Percentiles rank a stretch among this genome's conserved stretches.
Conservation (phyloP, 2,113 vertebrate species). For the Varanus salvator region DNA sequence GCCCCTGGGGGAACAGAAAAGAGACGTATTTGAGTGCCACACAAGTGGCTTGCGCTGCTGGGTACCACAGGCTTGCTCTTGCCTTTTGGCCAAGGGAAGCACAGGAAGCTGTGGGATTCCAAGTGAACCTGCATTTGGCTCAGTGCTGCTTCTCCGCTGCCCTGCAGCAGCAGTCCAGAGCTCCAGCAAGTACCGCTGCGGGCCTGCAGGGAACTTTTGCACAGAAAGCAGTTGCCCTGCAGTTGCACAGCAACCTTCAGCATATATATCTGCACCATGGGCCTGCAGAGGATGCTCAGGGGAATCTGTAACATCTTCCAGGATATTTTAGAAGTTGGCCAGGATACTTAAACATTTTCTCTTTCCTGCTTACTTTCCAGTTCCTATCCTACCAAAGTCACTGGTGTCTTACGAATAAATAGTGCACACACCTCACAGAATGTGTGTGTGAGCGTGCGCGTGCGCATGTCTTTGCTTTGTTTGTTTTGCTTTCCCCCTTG, state of each 20-base stretch:
- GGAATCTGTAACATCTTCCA: background rate
- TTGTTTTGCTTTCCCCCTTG: too few species aligned
- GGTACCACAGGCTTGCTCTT: background rate
- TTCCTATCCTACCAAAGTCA: background rate
- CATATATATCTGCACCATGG: background rate
- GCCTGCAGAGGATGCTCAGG: background rate
- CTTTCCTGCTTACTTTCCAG: background rate
- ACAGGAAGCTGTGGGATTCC: too few species aligned
- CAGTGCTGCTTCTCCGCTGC: background rate
- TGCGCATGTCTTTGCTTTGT: too few species aligned
- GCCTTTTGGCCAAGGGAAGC: background rate
- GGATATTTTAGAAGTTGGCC: background rate
- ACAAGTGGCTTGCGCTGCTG: background rate
- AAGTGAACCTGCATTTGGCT: background rate
- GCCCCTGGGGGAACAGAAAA: too few species aligned
- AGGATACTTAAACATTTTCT: background rate
- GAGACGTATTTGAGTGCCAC: background rate
- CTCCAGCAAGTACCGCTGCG: background rate
- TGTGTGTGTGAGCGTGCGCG: too few species aligned
- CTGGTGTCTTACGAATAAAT: background rate
- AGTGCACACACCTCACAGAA: too few species aligned
- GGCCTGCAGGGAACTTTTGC: background rate
- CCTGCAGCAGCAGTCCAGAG: background rate
- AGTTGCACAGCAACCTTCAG: background rate
- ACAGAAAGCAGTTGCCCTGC: background rate